Evolutionary conservation across 2,797 vertebrate genomes (phyloP), one percentile per base, ranked within the genome.

Genomic region (Sebastiscus albofasciatus): DNA sequence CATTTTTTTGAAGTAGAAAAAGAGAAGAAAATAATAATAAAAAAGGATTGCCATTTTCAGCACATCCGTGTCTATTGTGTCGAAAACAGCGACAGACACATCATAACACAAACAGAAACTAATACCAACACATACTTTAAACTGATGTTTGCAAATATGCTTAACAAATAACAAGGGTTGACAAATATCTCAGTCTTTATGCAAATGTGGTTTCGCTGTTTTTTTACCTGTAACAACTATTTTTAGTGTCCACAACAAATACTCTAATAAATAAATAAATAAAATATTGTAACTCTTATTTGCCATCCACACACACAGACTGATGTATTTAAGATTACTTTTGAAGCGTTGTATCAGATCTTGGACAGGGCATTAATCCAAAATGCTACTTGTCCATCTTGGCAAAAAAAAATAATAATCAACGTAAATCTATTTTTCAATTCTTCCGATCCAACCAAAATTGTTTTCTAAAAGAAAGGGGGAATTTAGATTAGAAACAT

Each of bases 201-300:
- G 20, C 12, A 70, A 66, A 61, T 29, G n/a, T 65, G 3, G 3
- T 70, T 34, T 39, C 77, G 29, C 9, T 74, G 18, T 46, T 46
- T 54, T 79, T 77, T 36, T 56, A 65, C 1, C 22, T 81, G 49
- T 54, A 80, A 72, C 33, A 59, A 66, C 33, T 46, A 36, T 20
- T 68, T 82, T 64, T 80, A 80, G 60, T 61, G 39, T 87, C 46
- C 2, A 29, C 11, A 14, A 34, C 26, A 73, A 82, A 79, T 65
- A 46, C 22, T 39, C 26, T 14, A 24, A 80, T 27, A 79, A 69
- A 82, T 84, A 87, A 75, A 79, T 82, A 84, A 79, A 89, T 83
- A 75, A 33, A 77, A 72, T 3, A 18, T 29, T 34, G 27, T 22
- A 66, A 80, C 46, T 59, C 39, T 69, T 55, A 75, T 84, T 20